Evolutionary conservation across 2,888 invertebrate genomes (phyloP), one percentile per base, ranked within the genome.

Genomic region (Dryobotodes eremita): DNA sequence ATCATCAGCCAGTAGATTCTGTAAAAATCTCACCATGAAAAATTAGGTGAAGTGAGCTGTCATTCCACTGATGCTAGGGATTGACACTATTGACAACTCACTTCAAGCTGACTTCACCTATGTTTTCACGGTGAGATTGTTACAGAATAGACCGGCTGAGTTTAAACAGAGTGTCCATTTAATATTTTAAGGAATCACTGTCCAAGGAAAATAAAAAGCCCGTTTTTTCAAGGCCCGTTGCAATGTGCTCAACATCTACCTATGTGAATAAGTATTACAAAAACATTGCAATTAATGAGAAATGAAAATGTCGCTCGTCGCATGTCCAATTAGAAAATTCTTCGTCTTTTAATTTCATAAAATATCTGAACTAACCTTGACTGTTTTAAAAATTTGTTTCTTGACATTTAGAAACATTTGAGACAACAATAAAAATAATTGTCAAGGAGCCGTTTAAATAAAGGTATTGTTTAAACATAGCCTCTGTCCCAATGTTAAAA

Each of bases 291-390:
- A 75, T 62, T 68, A 75, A 78, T 78, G 61, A 62, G 64, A 86
- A 88, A 88, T 79, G 61, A 82, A 86, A 82, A 76, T 55, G 61
- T 82, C 74, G 73, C 77, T 78, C 59, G 61, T 82, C 74, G 73
- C 77, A 79, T 68, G 66, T 64, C 76, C 62, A 85, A 85, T 81
- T 89, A 87, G 76, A 85, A 87, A 87, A 85, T 87, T 85, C 80
- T 69, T 77, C 64, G 48, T 80, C 53, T 75, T 72, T 71, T 77
- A 77, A 79, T 66, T 76, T 74, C 61, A 64, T 65, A 62, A 85
- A 84, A 77, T 76, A 73, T 84, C 71, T 75, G n/a, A 31, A 77
- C 36, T 75, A 75, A 83, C 89, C 87, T 89, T 85, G 85, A 88
- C 55, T 69, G 72, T 71, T 71, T 50, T 50, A 69, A 73, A 65